These are phyloP conservation scores for Papilio dardanus DNA, from an alignment of 1,140 invertebrate genomes.

Conservation along the genomic window DNA sequence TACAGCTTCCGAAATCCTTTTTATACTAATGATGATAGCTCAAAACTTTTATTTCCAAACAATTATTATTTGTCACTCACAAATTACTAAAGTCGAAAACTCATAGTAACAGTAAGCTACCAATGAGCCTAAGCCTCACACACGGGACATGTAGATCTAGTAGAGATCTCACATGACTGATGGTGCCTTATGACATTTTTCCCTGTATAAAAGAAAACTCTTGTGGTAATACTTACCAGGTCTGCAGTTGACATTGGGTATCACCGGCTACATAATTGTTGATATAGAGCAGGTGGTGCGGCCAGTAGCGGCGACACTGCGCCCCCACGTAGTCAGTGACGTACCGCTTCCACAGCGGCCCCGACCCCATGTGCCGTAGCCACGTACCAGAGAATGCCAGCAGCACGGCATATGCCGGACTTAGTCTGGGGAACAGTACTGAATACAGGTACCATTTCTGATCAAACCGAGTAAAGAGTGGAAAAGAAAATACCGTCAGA, in stretches of 20 bases:
- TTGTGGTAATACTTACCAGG: constrained; percentile 54
- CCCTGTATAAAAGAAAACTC: too few species aligned
- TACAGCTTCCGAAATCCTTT: too few species aligned
- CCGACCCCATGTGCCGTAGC: constrained; percentile 45
- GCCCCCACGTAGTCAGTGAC: constrained; percentile 58
- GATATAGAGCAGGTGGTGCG: constrained; percentile 84
- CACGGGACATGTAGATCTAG: too few species aligned
- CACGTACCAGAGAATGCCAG: constrained; percentile 48
- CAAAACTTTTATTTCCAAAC: too few species aligned
- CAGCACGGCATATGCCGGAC: constrained; percentile 41
- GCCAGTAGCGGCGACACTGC: constrained; percentile 84
- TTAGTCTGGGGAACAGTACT: constrained; percentile 34
- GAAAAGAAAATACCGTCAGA: neutral
- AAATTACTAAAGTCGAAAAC: too few species aligned
- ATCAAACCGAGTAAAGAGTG: too few species aligned
- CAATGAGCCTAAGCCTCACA: too few species aligned
- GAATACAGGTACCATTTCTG: neutral
- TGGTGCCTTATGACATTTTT: too few species aligned
- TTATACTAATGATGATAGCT: too few species aligned
- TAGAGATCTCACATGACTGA: too few species aligned
- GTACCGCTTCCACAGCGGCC: constrained; percentile 45
- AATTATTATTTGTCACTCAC: too few species aligned
- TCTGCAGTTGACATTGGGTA: constrained; percentile 45
- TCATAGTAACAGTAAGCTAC: too few species aligned
- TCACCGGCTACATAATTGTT: constrained; percentile 77